Percentiles rank a stretch among this genome's conserved stretches.
Evolutionary conservation across 2,113 vertebrate genomes (phyloP).

Genomic region (Vulpes lagopus): DNA sequence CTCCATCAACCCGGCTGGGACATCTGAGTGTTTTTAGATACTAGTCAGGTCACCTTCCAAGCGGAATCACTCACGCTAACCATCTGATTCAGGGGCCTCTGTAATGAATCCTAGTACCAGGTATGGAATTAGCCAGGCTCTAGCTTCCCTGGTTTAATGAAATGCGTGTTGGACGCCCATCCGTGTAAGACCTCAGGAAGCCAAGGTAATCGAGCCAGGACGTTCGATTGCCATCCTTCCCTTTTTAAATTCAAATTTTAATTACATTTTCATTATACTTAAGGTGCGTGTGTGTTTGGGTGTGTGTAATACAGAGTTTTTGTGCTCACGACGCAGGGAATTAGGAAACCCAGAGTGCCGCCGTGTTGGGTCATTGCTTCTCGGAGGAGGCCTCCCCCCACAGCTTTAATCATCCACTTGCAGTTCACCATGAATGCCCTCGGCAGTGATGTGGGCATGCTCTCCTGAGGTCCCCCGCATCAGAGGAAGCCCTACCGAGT

Average conservation of each 20-base stretch:
- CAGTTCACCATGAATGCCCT: not conserved
- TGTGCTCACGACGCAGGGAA: not conserved
- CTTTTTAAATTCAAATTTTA: not conserved
- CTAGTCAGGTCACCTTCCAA: conserved; percentile 82
- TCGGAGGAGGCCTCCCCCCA: not conserved
- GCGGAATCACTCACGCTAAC: conserved; percentile 66
- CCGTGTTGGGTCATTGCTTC: not conserved
- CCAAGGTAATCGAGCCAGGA: not conserved
- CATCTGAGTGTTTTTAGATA: conserved; percentile 85
- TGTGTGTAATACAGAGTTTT: not conserved
- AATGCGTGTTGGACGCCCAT: not conserved
- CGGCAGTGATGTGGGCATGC: rapidly evolving
- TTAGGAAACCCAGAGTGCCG: not conserved
- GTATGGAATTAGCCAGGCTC: not conserved
- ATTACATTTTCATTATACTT: not conserved
- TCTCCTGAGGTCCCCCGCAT: too few relatives aligned
- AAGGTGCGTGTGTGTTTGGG: not conserved
- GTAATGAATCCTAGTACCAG: conserved; percentile 67
- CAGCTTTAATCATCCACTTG: not conserved
- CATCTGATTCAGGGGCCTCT: conserved; percentile 70
- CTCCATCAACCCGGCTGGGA: conserved; percentile 80
- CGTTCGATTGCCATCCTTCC: not conserved
- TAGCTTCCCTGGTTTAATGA: conserved; percentile 55
- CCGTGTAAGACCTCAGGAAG: not conserved
- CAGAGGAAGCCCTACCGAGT: not conserved